Base-by-base conservation (phyloP, 2,113 vertebrate species). In the Tinamus guttatus region DNA sequence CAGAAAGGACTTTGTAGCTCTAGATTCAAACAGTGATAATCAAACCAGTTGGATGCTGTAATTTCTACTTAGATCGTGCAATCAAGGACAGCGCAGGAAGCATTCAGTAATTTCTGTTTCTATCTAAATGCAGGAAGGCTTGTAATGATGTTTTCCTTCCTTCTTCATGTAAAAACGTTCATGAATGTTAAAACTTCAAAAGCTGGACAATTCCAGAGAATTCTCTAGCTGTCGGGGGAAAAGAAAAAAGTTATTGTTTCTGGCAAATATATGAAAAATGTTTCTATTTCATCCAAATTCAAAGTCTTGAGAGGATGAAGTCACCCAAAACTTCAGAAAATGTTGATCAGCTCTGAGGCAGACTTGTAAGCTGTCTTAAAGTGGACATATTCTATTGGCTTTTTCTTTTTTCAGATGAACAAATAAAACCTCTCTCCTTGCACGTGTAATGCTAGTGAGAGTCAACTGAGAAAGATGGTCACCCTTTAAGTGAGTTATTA, bases 401-500 rank as follows among this genome's bases (percentile, higher is more conserved):
- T n/a, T 41, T 51, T 21, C 20, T 81, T 58, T 77, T 85, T 87
- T 17, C 3, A 1, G 27, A 0, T 49, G 59, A 91, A 87, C 43
- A 6, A 22, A 49, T 56, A 85, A 85, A 77, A 43, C 13, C 11
- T 79, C 40, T 34, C 20, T 45, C 30, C 32, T n/a, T 67, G 54
- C 17, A 11, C 0, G 0, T 40, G 69, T 69, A 63, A 87, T 19
- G 43, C 65, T 89, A 85, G 54, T 41, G 62, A 85, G 18, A 74
- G 27, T 51, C 78, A 43, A 78, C n/a, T 77, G n/a, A 54, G 27
- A 27, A 54, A 77, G 45, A 27, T 3, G 40, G 38, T 40, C 4
- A n/a, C 87, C 40, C 34, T 77, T 21, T 38, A 82, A 90, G 79
- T 80, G 83, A 95, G 75, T 87, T 78, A 91, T 90, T 91, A 93